A percentile compares a stretch with the other conserved stretches of the same genome.
phyloP scores from a whole-genome alignment of 1,140 invertebrate genomes.

The Drosophila eugracilis region DNA sequence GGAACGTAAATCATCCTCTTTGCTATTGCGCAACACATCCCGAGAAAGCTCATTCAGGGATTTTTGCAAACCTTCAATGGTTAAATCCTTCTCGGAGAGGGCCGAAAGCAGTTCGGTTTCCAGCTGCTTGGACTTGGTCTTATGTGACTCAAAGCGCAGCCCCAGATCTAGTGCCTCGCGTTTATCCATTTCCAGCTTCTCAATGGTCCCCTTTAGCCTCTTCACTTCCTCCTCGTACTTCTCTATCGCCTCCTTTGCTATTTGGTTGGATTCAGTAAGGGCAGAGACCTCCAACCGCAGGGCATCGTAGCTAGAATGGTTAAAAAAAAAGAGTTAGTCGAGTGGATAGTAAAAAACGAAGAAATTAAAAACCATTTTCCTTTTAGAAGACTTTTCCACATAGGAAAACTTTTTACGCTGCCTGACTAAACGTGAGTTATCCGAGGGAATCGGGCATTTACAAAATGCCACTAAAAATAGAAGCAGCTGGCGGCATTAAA shows the following conservation, averaged over 20 bases:
- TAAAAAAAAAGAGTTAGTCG: neutral
- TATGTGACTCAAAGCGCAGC: slow-evolving; percentile 63
- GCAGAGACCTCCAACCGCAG: slow-evolving; percentile 30
- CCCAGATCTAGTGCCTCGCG: slow-evolving; percentile 55
- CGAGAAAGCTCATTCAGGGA: slow-evolving; percentile 33
- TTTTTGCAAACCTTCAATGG: slow-evolving; percentile 36
- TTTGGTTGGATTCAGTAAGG: slow-evolving; percentile 34
- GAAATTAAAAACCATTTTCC: neutral
- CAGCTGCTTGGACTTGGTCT: slow-evolving; percentile 55
- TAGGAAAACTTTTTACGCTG: neutral
- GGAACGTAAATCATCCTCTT: slow-evolving; percentile 55
- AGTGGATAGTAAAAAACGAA: neutral
- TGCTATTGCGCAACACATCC: slow-evolving; percentile 52
- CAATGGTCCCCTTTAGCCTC: slow-evolving; percentile 44
- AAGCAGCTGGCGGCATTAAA: slow-evolving; percentile 58
- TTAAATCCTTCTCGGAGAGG: slow-evolving; percentile 63
- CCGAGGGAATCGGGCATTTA: slow-evolving; percentile 24
- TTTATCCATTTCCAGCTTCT: slow-evolving; percentile 74
- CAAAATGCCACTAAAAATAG: slow-evolving; percentile 66
- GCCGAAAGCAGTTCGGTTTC: slow-evolving; percentile 65
- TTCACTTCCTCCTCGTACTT: slow-evolving; percentile 51
- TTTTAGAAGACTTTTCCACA: no score
- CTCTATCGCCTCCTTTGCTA: slow-evolving; percentile 42
- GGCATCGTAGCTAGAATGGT: slow-evolving; percentile 38
- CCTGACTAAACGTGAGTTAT: slow-evolving; percentile 1